Conservation (phyloP, 2,113 vertebrate species). For the Chunga burmeisteri region DNA sequence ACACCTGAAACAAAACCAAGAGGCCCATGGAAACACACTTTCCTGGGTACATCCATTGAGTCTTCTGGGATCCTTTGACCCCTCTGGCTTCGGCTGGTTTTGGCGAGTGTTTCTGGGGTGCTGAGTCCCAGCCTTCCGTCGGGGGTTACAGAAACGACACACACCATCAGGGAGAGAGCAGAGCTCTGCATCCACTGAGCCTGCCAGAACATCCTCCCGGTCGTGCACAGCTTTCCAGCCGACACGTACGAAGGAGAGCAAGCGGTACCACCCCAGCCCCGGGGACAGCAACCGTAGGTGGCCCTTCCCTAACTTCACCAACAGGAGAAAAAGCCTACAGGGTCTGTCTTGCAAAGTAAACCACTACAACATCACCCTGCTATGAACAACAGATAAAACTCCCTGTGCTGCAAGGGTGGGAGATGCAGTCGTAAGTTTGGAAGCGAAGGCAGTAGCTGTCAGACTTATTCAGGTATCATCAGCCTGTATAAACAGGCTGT, state of each 20-base stretch:
- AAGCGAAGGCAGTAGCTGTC: neutral
- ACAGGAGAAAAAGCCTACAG: neutral
- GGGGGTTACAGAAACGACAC: neutral
- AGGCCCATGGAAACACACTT: neutral
- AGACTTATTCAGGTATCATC: neutral
- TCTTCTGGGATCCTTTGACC: neutral
- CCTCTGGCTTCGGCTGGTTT: neutral
- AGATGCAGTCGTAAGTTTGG: neutral
- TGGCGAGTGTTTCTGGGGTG: neutral
- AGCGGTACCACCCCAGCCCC: neutral
- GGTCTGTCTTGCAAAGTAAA: neutral
- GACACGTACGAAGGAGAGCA: neutral
- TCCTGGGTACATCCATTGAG: neutral
- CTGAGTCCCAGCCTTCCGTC: neutral
- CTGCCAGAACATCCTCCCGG: neutral
- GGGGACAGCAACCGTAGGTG: neutral
- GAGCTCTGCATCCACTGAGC: neutral
- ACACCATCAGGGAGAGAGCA: neutral
- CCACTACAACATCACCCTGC: neutral
- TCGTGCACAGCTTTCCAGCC: neutral
- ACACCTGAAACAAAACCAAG: neutral
- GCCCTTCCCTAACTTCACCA: neutral
- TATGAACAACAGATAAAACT: neutral
- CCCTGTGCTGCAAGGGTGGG: neutral
- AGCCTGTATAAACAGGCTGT: slow-evolving; percentile 16